Evolutionary conservation across 92 coral and sea anemone genomes (phyloP), one percentile per base, ranked within the genome.

Genomic region (Phenganax stokvisi): DNA sequence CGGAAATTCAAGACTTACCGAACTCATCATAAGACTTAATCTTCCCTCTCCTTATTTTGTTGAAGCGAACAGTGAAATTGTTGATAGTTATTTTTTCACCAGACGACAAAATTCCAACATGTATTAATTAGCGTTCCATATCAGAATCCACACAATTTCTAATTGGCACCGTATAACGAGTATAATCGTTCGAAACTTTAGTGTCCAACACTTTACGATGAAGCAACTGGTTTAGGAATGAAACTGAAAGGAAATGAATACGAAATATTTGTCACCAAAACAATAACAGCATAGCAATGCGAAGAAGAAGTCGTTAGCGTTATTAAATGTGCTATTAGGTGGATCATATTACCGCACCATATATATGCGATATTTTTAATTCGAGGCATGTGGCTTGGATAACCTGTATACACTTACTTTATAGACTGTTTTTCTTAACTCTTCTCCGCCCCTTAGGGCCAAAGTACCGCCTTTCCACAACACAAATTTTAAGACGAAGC

Each of bases 1-100:
- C 74, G 72, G 83, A 79, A 65, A 54, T 79, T 27, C 15, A 52
- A 10, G 28, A 63, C 83, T 79, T 54, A 79, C 83, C 83, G 83
- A 79, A 79, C 71, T 79, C 83, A 79, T 79, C 60, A 79, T 63
- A 30, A 6, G 9, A 16, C 13, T 60, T 30, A 76, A 13, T 31
- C 54, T 20, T 30, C 12, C 0, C 25, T 57, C 57, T 30, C 57
- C 12, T 76, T 17, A 16, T 69, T 58, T 10, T 30, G 12, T 68
- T 37, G 12, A 68, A n/a, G 20, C 53, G 53, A 68, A 68, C 11
- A 29, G 10, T 11, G 53, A 10, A 37, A 30, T n/a, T n/a, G 0
- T 37, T 12, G 44, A 30, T 68, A 20, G 7, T 10, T 20, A 64
- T 17, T 30, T 68, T 12, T 11, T 30, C 31, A 16, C 73, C 73